phyloP scores from a whole-genome alignment of 2,888 invertebrate genomes.

The Agriopis leucophaearia region DNA sequence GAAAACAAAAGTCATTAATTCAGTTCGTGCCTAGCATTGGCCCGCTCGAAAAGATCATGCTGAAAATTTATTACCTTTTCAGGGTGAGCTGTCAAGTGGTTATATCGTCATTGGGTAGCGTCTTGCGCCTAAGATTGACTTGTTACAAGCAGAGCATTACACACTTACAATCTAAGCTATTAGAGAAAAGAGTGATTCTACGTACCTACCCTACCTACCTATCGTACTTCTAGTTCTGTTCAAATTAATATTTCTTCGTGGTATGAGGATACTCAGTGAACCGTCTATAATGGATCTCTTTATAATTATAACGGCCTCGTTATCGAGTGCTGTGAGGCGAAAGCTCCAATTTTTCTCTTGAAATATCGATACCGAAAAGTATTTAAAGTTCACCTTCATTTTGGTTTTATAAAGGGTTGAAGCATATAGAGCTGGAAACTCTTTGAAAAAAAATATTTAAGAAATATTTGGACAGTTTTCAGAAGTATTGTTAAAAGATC shows the following conservation, averaged over 20 bases:
- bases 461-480: too few species aligned
- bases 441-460: background rate
- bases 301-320: conserved; percentile 49
- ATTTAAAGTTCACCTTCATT: conserved; percentile 33
- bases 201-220: too few species aligned
- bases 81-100: too few species aligned
- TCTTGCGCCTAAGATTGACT: too few species aligned
- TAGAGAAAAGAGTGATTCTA: too few species aligned
- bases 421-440: background rate
- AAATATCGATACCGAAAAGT: conserved; percentile 39
- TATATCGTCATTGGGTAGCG: too few species aligned
- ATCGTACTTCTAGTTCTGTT: background rate
- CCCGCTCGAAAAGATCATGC: too few species aligned
- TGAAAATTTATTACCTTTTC: too few species aligned
- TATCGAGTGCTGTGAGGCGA: conserved; percentile 47
- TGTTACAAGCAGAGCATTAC: too few species aligned
- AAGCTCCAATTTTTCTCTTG: conserved; percentile 47
- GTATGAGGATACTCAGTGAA: conserved; percentile 36
- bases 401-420: conserved; percentile 21
- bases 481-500: background rate
- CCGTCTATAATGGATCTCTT: conserved; percentile 40
- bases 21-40: too few species aligned
- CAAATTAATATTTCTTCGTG: conserved; percentile 26
- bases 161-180: background rate
- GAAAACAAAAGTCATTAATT: too few species aligned